Evolutionary conservation across 2,797 vertebrate genomes (phyloP).

Genomic region (Onychomys arenicola): DNA sequence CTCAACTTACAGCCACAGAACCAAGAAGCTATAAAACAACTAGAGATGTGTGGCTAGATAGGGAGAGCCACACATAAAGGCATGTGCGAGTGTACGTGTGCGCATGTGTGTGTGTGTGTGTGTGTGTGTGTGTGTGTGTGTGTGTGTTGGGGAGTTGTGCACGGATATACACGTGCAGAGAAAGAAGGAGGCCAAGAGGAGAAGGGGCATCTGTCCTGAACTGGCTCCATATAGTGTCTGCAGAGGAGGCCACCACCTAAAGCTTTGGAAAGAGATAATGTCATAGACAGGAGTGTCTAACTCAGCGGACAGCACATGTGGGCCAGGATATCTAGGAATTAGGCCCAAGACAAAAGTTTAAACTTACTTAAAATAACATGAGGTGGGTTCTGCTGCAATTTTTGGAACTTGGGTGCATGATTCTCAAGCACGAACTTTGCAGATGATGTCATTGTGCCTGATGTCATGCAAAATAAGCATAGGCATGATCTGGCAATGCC

Average conservation of each 20-base stretch:
- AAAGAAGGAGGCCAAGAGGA: not conserved
- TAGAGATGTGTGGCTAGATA: not conserved
- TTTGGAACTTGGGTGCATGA: not conserved
- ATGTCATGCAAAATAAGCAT: not conserved
- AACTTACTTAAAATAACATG: not conserved
- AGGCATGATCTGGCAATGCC: not conserved
- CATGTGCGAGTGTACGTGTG: not conserved
- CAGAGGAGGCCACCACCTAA: not conserved
- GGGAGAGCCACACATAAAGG: not conserved
- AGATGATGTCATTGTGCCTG: not conserved
- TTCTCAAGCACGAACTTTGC: not conserved
- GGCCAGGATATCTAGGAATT: not conserved
- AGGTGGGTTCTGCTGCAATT: not conserved
- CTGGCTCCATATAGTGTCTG: not conserved
- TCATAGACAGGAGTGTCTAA: not conserved
- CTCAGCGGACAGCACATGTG: not conserved
- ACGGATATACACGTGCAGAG: not conserved
- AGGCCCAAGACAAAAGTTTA: not conserved
- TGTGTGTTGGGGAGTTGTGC: not conserved
- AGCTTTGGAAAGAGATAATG: not conserved
- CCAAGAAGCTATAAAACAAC: not conserved
- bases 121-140: not conserved
- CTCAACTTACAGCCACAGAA: not conserved
- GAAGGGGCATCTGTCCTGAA: not conserved
- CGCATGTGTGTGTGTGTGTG: not conserved